These are phyloP conservation scores for Kradibia gibbosae DNA, from an alignment of 1,140 invertebrate species.

Conservation along the genomic window DNA sequence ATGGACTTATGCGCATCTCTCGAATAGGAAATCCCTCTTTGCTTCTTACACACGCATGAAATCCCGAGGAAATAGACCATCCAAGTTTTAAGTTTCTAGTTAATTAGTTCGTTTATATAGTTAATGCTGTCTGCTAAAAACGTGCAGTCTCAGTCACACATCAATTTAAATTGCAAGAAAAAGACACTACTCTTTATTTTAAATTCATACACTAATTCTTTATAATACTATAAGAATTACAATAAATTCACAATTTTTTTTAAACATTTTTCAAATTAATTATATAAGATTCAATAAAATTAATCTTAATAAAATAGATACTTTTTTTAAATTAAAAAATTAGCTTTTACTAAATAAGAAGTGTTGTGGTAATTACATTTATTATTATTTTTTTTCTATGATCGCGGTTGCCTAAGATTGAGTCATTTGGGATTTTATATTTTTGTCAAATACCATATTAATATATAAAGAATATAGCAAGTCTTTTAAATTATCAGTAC, in stretches of 20 bases:
- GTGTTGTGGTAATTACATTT: no score
- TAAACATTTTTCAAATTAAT: no score
- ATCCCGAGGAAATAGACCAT: not conserved
- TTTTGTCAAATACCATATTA: no score
- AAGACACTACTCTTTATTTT: not conserved
- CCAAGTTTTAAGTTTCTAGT: constrained; percentile 27
- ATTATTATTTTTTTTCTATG: no score
- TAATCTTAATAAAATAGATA: no score
- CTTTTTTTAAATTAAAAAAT: no score
- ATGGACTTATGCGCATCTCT: constrained; percentile 23
- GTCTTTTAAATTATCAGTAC: not conserved
- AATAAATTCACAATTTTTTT: no score
- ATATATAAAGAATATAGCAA: not conserved
- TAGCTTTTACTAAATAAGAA: no score
- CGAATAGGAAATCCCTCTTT: constrained; percentile 8
- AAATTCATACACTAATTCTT: not conserved
- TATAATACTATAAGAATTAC: not conserved
- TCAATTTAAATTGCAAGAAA: not conserved
- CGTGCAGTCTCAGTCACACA: not conserved
- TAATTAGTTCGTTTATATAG: constrained; percentile 44
- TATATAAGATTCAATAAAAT: no score
- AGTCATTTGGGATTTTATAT: no score
- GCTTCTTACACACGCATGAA: constrained; percentile 21
- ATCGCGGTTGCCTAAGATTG: not conserved
- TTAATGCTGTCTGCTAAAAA: constrained; percentile 26